Percentiles rank a stretch among this genome's conserved stretches.
Evolutionary conservation across 1,140 invertebrate species (phyloP).

Genomic region (Brachionus asplanchnoidis): DNA sequence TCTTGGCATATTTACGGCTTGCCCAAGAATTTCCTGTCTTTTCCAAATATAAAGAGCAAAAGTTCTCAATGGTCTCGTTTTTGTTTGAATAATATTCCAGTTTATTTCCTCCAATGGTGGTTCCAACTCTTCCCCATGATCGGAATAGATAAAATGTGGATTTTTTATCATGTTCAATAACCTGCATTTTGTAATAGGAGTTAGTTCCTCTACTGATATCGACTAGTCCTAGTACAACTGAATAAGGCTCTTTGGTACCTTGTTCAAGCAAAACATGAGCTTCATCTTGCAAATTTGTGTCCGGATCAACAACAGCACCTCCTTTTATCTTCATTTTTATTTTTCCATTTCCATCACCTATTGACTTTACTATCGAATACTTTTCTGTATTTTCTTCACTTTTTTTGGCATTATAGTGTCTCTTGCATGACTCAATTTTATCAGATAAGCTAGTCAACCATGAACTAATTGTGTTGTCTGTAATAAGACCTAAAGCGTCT

Average conservation of each 20-base stretch:
- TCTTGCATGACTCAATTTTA: not conserved
- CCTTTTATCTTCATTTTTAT: slow-evolving; percentile 68
- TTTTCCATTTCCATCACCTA: slow-evolving; percentile 48
- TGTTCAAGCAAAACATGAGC: slow-evolving; percentile 70
- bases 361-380: not conserved
- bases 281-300: slow-evolving; percentile 70
- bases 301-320: slow-evolving; percentile 80
- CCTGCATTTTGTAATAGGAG: slow-evolving; percentile 88
- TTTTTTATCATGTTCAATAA: slow-evolving; percentile 69
- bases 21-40: slow-evolving; percentile 79
- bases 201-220: slow-evolving; percentile 81
- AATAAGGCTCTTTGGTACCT: slow-evolving; percentile 62
- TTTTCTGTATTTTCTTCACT: slow-evolving; percentile 25
- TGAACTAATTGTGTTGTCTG: slow-evolving; percentile 39
- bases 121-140: slow-evolving; percentile 91
- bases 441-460: slow-evolving; percentile 43
- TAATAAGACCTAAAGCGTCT: slow-evolving; percentile 57
- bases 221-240: slow-evolving; percentile 72
- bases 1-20: slow-evolving; percentile 67
- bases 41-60: slow-evolving; percentile 70
- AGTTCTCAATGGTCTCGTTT: slow-evolving; percentile 56
- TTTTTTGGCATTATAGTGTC: not conserved
- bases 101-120: slow-evolving; percentile 75
- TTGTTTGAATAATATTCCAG: slow-evolving; percentile 62
- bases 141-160: slow-evolving; percentile 74